phyloP scores from a whole-genome alignment of 2,797 vertebrate species.

The Cynopterus sphinx region DNA sequence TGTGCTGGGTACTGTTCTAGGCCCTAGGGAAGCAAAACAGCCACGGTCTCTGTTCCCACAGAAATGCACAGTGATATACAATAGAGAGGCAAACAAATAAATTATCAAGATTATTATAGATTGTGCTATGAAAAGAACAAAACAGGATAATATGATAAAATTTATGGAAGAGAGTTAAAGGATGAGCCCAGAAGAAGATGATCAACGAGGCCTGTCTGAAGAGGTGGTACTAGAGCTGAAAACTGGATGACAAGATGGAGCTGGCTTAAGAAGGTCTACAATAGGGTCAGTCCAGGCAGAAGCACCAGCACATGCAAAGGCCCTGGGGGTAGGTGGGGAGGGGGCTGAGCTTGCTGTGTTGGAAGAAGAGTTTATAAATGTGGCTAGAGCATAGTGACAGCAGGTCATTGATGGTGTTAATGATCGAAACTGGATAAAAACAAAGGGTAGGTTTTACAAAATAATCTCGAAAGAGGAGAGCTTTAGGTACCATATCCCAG shows the following conservation, averaged over 20 bases:
- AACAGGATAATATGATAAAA: background rate
- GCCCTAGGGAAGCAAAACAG: conserved; percentile 41
- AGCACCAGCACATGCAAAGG: background rate
- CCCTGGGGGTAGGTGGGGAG: background rate
- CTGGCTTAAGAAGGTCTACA: background rate
- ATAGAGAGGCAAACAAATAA: background rate
- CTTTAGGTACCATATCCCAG: background rate
- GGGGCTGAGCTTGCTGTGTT: background rate
- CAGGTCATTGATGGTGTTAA: background rate
- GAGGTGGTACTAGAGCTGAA: background rate
- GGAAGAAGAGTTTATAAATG: background rate
- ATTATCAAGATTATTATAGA: conserved; percentile 3
- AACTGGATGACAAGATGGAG: background rate
- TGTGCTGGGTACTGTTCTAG: background rate
- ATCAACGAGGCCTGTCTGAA: background rate
- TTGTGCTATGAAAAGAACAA: background rate
- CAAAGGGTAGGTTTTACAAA: background rate
- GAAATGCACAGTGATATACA: background rate
- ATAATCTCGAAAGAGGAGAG: background rate
- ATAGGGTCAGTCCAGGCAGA: background rate
- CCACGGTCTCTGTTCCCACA: background rate
- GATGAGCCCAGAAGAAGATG: background rate
- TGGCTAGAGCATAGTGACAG: background rate
- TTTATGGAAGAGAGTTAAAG: background rate
- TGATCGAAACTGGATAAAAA: background rate